Base-by-base conservation (phyloP, 1,140 invertebrate species). In the Episyrphus balteatus region DNA sequence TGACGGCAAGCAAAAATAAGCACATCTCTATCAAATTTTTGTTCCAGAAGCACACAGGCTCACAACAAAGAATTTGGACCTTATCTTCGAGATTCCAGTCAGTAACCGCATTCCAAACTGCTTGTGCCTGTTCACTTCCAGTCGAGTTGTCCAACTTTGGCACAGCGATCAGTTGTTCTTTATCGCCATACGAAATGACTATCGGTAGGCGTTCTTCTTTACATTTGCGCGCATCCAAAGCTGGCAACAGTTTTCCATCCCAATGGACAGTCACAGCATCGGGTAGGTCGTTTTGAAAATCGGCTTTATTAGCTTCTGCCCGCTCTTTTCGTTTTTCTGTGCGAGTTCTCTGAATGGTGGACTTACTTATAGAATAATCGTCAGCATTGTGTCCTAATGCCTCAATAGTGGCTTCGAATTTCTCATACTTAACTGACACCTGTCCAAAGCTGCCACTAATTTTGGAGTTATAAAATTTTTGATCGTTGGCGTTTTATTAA, bases 171-270 rank as follows among this genome's bases (percentile, higher is more conserved):
- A 57, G 51, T 44, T 55, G 51, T 50, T 51, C 50, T 34, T 36
- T 50, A 17, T 50, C 47, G 14, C 32, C 42, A 47, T 49, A 52
- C 40, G 52, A 41, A 47, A 49, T 49, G 46, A 51, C 42, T 48
- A 56, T 51, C 33, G 52, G 54, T 41, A 58, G 41, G 32, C 49
- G 43, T 50, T 52, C 55, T 56, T 57, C 49, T 58, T 55, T 55
- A 8, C 21, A 5, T 26, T 26, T 26, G 21, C 21, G 21, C 8
- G 21, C 3, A 26, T 26, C 21, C 8, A 38, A 46, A 48, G 45
- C 42, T 49, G 49, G 52, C 52, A 56, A 53, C 40, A 55, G 37
- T 52, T 53, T 57, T 38, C 54, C 48, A 49, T 57, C 54, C 50
- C 54, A 59, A 43, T 55, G 51, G 33, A 57, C 50, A 40, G 45